phyloP scores from a whole-genome alignment of 2,888 invertebrate species.

The Chalcis sispes region DNA sequence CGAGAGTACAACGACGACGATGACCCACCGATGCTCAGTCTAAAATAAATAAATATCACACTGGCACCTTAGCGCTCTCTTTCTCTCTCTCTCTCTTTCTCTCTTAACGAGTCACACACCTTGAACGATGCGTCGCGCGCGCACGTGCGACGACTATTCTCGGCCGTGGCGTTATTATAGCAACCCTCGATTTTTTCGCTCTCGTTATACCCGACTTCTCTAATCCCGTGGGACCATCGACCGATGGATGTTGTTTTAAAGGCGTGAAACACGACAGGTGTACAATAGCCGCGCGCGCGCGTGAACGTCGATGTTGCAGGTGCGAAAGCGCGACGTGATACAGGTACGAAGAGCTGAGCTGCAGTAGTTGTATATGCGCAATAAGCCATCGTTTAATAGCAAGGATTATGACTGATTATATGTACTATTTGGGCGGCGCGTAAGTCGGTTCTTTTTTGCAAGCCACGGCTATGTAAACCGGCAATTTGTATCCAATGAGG shows the following conservation, averaged over 20 bases:
- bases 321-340: slow-evolving; percentile 63
- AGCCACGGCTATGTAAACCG: slow-evolving; percentile 46
- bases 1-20: slow-evolving; percentile 28
- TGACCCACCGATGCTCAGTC: slow-evolving; percentile 54
- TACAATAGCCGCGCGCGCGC: slow-evolving; percentile 66
- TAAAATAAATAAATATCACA: slow-evolving; percentile 70
- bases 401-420: slow-evolving; percentile 57
- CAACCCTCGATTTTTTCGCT: slow-evolving; percentile 20
- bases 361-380: not conserved
- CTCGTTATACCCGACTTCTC: slow-evolving; percentile 55
- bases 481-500: slow-evolving; percentile 52
- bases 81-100: slow-evolving; percentile 62
- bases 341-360: slow-evolving; percentile 20
- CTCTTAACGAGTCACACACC: slow-evolving; percentile 19
- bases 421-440: slow-evolving; percentile 42
- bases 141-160: slow-evolving; percentile 43
- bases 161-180: slow-evolving; percentile 25
- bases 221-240: slow-evolving; percentile 67
- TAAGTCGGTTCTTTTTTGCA: slow-evolving; percentile 1
- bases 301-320: slow-evolving; percentile 68
- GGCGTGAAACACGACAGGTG: slow-evolving; percentile 75
- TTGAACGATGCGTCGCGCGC: too few species aligned
- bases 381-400: not conserved
- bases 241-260: slow-evolving; percentile 72
- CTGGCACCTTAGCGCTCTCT: slow-evolving; percentile 62